Evolutionary conservation across 2,888 invertebrate species (phyloP), one percentile per base, ranked within the genome.

Genomic region (Esperia sulphurella): DNA sequence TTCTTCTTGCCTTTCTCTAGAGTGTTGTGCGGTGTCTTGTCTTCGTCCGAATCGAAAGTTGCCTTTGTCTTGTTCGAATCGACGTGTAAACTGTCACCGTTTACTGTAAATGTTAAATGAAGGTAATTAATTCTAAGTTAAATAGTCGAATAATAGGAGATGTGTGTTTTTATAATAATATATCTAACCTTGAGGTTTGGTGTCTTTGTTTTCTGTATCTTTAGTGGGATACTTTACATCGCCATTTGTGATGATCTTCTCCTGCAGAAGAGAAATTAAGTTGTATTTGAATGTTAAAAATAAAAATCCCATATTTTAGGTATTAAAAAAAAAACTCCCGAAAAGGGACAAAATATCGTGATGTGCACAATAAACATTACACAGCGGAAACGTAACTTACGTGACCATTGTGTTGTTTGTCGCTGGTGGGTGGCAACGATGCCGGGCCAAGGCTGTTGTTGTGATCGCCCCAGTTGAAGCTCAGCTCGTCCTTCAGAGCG

Each of bases 401-500:
- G 52, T 86, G 84, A 62, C 87, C 88, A 49, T 89, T 89, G 33
- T 80, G 45, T 10, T 76, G 76, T 42, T 63, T 66, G 46, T 75
- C 75, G 1, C 69, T 59, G 58, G 70, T 65, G 1, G 58, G 55
- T 8, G 83, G 87, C 47, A 88, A 78, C 51, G 82, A 91, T 55
- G 57, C 85, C 80, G 79, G 92, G 68, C 80, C 94, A 53, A 94
- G 83, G 61, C 79, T 83, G 73, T 92, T 90, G 71, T 95, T 90
- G 58, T 95, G 95, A 37, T 94, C 92, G 56, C 84, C 93, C 85
- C 94, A 91, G 55, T 95, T 93, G 68, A 94, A 92, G 61, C 93
- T 93, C 54, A 94, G 80, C 80, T 94, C 94, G 60, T 94, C 95
- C 63, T 95, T 95, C 51, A 92, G 65, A 0, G 91, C 90, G 60